These are phyloP conservation scores for Caenorhabditis sp. DNA, from an alignment of 2,888 invertebrate genomes.

Conservation along the genomic window DNA sequence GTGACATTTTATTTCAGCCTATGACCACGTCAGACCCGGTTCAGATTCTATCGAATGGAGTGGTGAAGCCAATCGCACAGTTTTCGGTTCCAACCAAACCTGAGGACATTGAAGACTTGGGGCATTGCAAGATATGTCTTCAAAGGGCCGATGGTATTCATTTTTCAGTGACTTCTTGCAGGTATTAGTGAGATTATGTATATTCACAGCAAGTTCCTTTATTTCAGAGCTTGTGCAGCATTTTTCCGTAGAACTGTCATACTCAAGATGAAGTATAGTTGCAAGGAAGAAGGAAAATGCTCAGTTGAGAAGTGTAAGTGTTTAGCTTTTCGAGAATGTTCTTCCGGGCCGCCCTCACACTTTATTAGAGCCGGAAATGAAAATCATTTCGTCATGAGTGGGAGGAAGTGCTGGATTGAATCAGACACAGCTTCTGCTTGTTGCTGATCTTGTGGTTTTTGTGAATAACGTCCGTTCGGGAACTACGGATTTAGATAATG, in stretches of 20 bases:
- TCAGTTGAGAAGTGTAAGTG: conserved; percentile 71
- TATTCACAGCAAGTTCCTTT: not conserved
- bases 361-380: conserved; percentile 6
- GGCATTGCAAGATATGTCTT: conserved; percentile 33
- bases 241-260: conserved; percentile 76
- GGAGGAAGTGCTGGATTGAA: too few species aligned
- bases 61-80: conserved; percentile 6
- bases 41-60: not conserved
- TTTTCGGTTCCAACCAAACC: not conserved
- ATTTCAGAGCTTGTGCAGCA: conserved; percentile 70
- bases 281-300: conserved; percentile 67
- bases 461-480: too few species aligned
- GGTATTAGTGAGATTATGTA: too few species aligned
- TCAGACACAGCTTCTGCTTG: too few species aligned
- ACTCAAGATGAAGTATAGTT: conserved; percentile 70
- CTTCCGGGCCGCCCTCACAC: conserved; percentile 7
- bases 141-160: conserved; percentile 50
- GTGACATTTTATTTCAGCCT: too few species aligned
- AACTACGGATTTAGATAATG: too few species aligned
- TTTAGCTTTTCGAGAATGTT: conserved; percentile 25
- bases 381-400: too few species aligned
- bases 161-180: conserved; percentile 42
- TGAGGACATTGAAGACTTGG: conserved; percentile 9
- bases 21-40: not conserved
- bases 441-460: too few species aligned